Percentiles rank a stretch among this genome's conserved stretches.
Evolutionary conservation across 2,113 vertebrate genomes (phyloP).

Genomic region (Neofelis nebulosa): DNA sequence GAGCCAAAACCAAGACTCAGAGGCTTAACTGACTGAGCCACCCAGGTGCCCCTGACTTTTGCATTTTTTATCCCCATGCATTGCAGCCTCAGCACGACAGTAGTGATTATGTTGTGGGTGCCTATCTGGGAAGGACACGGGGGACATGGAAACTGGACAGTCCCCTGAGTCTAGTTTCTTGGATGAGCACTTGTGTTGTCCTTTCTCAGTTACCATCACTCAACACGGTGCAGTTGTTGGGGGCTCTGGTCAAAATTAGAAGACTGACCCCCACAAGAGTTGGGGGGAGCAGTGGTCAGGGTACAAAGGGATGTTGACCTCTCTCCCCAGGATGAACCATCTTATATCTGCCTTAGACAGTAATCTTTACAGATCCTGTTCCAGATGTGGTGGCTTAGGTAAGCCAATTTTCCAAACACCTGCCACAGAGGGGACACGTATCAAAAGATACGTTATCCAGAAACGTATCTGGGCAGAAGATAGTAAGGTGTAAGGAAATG

Average conservation of each 20-base stretch:
- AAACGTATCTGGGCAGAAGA: not conserved
- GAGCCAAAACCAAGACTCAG: too few species aligned
- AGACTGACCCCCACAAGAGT: not conserved
- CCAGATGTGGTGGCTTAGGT: not conserved
- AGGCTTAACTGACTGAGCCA: too few species aligned
- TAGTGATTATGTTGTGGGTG: not conserved
- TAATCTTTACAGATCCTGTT: not conserved
- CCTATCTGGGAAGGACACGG: not conserved
- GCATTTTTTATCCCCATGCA: not conserved
- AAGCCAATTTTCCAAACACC: not conserved
- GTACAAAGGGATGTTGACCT: not conserved
- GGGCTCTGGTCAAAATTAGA: not conserved
- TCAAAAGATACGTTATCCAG: not conserved
- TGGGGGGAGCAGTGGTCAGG: not conserved
- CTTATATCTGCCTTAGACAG: not conserved
- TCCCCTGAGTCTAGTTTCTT: not conserved
- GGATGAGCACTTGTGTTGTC: not conserved
- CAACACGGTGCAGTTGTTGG: not conserved
- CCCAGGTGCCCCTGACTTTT: not conserved
- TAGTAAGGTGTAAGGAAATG: not conserved
- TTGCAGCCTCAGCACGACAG: not conserved
- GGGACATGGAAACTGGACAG: rapidly evolving
- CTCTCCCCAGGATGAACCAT: not conserved
- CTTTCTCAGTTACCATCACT: not conserved
- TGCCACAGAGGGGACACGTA: not conserved